phyloP scores from a whole-genome alignment of 2,113 vertebrate genomes.

The Rhea pennata region DNA sequence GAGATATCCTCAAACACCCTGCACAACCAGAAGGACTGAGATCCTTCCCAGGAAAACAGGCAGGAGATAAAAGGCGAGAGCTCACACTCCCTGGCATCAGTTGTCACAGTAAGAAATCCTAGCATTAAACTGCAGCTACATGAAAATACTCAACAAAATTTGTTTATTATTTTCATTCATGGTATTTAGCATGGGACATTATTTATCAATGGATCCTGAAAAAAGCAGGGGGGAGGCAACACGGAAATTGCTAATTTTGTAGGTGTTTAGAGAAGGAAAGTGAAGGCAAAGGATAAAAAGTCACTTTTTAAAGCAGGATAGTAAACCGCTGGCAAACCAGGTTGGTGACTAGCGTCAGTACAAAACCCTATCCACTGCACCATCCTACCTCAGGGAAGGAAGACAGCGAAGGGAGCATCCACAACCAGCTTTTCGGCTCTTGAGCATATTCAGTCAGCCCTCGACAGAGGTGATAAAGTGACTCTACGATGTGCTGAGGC shows the following conservation, averaged over 20 bases:
- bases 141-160: not conserved
- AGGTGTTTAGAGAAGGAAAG: not conserved
- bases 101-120: not conserved
- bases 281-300: not conserved
- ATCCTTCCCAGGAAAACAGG: not conserved
- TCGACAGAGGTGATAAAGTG: not conserved
- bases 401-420: not conserved
- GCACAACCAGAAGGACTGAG: not conserved
- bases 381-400: not conserved
- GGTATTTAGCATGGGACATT: not conserved
- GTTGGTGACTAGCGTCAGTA: not conserved
- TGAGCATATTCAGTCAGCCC: not conserved
- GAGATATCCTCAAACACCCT: not conserved
- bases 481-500: not conserved
- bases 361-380: not conserved
- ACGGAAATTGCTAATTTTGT: not conserved
- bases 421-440: not conserved
- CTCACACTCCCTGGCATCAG: not conserved
- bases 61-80: not conserved
- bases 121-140: not conserved
- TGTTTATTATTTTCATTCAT: not conserved
- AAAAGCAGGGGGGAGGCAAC: not conserved
- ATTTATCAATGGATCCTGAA: not conserved
- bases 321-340: not conserved
- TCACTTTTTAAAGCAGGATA: not conserved